Evolutionary conservation across 2,888 invertebrate genomes (phyloP).

Genomic region (Sclerodermus sp.): DNA sequence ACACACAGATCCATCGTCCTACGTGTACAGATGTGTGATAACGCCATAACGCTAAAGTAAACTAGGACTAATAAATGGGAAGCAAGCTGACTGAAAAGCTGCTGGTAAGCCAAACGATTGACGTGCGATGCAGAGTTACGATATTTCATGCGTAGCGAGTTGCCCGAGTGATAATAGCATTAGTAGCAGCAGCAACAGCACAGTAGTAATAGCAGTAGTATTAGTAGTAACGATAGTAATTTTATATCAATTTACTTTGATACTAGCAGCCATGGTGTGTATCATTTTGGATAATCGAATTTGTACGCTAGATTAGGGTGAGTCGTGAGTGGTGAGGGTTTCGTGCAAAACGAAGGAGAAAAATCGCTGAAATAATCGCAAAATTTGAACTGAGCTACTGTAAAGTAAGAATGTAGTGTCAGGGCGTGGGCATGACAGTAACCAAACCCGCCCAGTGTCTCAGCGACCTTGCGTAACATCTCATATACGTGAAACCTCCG

Average conservation of each 20-base stretch:
- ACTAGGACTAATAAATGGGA: too few species aligned
- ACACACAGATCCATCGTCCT: too few species aligned
- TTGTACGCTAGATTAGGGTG: too few species aligned
- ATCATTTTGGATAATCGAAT: too few species aligned
- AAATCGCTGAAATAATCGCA: neutral
- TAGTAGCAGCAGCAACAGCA: too few species aligned
- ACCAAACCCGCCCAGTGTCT: conserved; percentile 56
- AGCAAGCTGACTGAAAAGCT: neutral
- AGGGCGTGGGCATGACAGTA: conserved; percentile 54
- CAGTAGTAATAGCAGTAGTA: too few species aligned
- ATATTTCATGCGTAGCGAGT: neutral
- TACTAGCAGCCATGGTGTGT: too few species aligned
- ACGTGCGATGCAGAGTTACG: neutral
- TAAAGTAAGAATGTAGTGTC: conserved; percentile 32
- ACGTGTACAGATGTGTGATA: too few species aligned
- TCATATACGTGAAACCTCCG: too few species aligned
- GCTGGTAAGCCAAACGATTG: neutral
- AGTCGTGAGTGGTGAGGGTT: neutral
- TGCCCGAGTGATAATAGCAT: too few species aligned
- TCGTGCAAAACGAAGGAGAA: neutral
- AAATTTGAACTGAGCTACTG: neutral
- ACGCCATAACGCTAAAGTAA: too few species aligned
- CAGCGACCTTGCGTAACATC: conserved; percentile 49
- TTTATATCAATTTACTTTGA: too few species aligned
- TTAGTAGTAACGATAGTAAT: neutral